Percentiles rank a stretch among this genome's conserved stretches.
phyloP scores from a whole-genome alignment of 2,888 invertebrate genomes.

The Pocota personata region DNA sequence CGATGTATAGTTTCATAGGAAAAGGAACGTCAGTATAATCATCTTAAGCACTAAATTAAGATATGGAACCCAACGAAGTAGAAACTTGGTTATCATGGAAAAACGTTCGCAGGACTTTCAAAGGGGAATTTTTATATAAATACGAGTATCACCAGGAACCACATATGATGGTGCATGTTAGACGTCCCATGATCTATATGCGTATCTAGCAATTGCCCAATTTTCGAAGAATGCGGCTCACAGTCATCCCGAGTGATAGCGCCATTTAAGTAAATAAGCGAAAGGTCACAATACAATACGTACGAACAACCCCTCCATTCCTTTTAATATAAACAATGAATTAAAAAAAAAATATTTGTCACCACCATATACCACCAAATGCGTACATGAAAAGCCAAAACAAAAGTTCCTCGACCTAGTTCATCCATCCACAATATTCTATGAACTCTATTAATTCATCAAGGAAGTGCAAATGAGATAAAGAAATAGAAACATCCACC shows the following conservation, averaged over 20 bases:
- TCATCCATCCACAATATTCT: constrained; percentile 6
- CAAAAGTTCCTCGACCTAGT: constrained; percentile 40
- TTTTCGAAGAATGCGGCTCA: neutral
- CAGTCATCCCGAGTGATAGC: neutral
- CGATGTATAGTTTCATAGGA: no score
- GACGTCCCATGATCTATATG: no score
- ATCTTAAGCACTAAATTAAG: no score
- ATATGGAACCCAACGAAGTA: no score
- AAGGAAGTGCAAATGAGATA: neutral
- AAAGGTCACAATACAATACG: neutral
- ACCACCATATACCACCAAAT: neutral
- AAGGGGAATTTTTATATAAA: no score
- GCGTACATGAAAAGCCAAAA: neutral
- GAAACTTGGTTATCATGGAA: no score
- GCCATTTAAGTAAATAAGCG: constrained; percentile 14
- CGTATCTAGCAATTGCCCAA: no score
- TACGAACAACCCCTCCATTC: neutral
- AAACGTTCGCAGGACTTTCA: no score
- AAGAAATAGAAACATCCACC: neutral
- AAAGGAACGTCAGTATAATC: no score
- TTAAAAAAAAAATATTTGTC: neutral
- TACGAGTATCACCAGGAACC: no score
- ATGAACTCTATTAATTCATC: neutral
- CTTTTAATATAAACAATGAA: constrained; percentile 13
- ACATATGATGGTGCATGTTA: no score